Conservation (phyloP, 2,888 invertebrate genomes). For the Eurois occulta region DNA sequence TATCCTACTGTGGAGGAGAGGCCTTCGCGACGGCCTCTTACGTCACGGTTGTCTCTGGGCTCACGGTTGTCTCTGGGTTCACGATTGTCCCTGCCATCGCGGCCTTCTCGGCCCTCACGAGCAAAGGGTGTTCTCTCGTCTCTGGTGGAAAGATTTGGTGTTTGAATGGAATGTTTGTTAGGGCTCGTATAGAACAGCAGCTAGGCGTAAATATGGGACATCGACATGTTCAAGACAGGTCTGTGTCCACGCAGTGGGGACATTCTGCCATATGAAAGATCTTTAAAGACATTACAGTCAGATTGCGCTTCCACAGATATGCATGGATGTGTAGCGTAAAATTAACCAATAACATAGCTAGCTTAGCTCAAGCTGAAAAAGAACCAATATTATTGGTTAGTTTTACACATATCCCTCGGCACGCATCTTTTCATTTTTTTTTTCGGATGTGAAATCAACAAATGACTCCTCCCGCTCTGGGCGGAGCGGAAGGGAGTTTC, state of each 20-base stretch:
- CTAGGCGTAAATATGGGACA: not conserved
- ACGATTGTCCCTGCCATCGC: conserved; percentile 65
- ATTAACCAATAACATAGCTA: no score
- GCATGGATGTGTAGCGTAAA: no score
- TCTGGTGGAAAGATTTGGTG: conserved; percentile 26
- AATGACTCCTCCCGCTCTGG: no score
- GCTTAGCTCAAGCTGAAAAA: no score
- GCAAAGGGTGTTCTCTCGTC: conserved; percentile 38
- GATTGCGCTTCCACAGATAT: no score
- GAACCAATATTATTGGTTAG: no score
- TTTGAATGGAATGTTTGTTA: not conserved
- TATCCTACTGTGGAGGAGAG: conserved; percentile 72
- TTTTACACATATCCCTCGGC: no score
- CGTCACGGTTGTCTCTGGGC: conserved; percentile 42
- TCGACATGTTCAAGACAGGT: not conserved
- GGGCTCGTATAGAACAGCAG: not conserved
- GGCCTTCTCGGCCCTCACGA: conserved; percentile 50
- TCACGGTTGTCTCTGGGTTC: conserved; percentile 70
- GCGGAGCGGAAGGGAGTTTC: no score
- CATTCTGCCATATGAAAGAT: not conserved
- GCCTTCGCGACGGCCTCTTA: conserved; percentile 73
- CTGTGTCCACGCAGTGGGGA: not conserved
- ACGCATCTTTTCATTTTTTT: no score
- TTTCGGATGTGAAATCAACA: no score
- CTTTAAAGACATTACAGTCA: no score